Conservation (phyloP, 2,888 invertebrate species). For the Toxonevra muliebris region DNA sequence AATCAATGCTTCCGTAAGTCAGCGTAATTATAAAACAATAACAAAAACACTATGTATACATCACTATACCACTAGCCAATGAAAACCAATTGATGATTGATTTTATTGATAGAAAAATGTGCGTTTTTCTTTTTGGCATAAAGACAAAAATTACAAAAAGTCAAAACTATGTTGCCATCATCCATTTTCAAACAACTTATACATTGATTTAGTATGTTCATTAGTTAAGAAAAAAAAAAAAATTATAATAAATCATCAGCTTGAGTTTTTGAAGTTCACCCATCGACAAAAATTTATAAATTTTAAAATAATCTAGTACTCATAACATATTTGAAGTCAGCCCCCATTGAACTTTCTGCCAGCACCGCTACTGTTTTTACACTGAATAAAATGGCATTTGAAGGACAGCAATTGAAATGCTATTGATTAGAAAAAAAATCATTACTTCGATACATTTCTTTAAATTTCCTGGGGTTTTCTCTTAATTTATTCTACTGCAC, state of each 20-base stretch:
- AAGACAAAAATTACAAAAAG: not conserved
- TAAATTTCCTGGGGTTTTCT: constrained; percentile 17
- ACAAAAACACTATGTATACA: not conserved
- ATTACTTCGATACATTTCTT: not conserved
- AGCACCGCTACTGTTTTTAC: not conserved
- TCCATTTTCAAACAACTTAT: no score
- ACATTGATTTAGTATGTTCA: no score
- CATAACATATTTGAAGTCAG: no score
- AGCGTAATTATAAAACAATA: not conserved
- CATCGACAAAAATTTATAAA: no score
- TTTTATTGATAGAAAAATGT: no score
- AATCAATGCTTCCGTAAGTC: not conserved
- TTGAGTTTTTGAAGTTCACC: no score
- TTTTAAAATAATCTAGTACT: not conserved
- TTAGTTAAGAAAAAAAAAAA: no score
- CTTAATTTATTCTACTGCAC: not conserved
- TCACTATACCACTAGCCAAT: no score
- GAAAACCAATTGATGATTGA: no score
- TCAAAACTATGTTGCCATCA: not conserved
- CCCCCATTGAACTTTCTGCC: not conserved
- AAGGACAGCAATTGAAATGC: constrained; percentile 39
- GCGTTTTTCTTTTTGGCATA: not conserved
- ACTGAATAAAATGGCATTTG: constrained; percentile 40
- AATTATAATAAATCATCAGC: no score
- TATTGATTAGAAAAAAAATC: not conserved